These are phyloP conservation scores for Cryptotis parvus DNA, from an alignment of 2,113 vertebrate species.

Conservation along the genomic window DNA sequence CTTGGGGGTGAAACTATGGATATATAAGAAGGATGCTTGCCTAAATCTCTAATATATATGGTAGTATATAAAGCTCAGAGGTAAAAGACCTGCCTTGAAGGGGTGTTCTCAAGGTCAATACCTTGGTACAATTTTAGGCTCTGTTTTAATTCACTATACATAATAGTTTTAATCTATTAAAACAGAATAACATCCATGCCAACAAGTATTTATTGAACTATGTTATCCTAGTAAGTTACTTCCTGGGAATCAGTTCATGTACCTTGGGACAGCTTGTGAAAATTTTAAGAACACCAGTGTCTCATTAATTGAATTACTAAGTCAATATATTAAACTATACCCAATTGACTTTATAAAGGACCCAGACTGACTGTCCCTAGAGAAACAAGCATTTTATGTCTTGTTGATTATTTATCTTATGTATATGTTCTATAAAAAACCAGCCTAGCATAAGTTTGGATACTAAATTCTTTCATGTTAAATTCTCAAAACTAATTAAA, in stretches of 20 bases:
- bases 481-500: conserved; percentile 24
- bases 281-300: neutral
- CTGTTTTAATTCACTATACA: conserved; percentile 14
- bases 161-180: conserved; percentile 10
- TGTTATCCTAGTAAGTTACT: conserved; percentile 9
- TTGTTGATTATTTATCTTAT: conserved; percentile 18
- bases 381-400: neutral
- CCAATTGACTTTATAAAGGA: conserved; percentile 37
- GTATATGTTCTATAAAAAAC: neutral
- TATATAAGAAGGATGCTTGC: neutral
- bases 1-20: neutral
- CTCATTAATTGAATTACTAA: conserved; percentile 35
- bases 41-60: neutral
- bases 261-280: neutral
- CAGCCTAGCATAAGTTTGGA: neutral
- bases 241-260: neutral
- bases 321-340: conserved; percentile 11
- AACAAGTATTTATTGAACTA: neutral
- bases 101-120: neutral
- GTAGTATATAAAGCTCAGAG: neutral
- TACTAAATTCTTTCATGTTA: neutral
- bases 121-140: neutral
- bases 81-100: neutral
- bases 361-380: neutral
- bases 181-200: neutral